Evolutionary conservation across 2,797 vertebrate genomes (phyloP).

Genomic region (Girardinus metallicus): DNA sequence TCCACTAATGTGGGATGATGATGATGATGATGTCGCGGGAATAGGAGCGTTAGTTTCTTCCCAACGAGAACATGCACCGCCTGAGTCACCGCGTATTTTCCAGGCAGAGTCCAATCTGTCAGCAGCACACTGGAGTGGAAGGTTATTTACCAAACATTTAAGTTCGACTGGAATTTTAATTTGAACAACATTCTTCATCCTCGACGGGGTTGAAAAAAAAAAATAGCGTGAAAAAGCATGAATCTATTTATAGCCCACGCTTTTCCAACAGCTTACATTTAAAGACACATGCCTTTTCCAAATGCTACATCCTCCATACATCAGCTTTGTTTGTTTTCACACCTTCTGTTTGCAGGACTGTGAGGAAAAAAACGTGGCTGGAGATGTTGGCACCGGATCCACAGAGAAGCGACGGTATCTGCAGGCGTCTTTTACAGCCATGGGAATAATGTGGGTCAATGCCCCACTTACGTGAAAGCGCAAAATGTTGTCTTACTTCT

Average conservation of each 20-base stretch:
- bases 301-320: slow-evolving; percentile 15
- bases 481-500: background rate
- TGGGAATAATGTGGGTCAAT: slow-evolving; percentile 22
- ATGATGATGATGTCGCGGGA: slow-evolving; percentile 70
- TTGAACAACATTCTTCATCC: background rate
- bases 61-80: slow-evolving; percentile 61
- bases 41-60: slow-evolving; percentile 62
- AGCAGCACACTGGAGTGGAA: slow-evolving; percentile 4
- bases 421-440: slow-evolving; percentile 6
- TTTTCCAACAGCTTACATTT: slow-evolving; percentile 52
- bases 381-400: background rate
- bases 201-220: background rate
- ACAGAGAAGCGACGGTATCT: slow-evolving; percentile 1
- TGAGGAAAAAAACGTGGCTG: slow-evolving; percentile 17
- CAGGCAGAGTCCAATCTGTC: slow-evolving; percentile 6
- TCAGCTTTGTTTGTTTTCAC: slow-evolving; percentile 34
- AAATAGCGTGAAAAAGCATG: background rate
- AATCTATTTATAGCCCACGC: slow-evolving; percentile 25
- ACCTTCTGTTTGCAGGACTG: slow-evolving; percentile 53
- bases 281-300: slow-evolving; percentile 51
- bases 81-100: slow-evolving; percentile 46
- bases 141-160: background rate
- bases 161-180: background rate
- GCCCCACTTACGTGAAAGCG: slow-evolving; percentile 23
- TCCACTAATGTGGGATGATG: slow-evolving; percentile 66